These are phyloP conservation scores for Drosophila tani DNA, from an alignment of 1,140 invertebrate genomes.

Conservation along the genomic window DNA sequence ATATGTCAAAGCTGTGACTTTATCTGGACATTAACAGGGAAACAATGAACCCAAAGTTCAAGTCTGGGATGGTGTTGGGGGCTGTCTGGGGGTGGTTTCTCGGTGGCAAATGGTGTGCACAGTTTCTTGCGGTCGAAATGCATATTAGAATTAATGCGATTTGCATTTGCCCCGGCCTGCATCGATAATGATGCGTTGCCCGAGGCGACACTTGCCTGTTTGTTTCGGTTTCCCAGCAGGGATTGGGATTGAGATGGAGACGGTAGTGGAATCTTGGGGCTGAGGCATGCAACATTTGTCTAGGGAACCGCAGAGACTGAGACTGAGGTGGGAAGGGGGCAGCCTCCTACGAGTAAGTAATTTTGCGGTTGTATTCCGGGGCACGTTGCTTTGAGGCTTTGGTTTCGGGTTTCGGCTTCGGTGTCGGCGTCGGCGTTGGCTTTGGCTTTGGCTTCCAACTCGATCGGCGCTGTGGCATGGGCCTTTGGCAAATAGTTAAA, in stretches of 20 bases:
- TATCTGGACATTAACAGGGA: constrained; percentile 21
- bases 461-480: constrained; percentile 35
- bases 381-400: constrained; percentile 79
- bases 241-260: not conserved
- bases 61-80: constrained; percentile 11
- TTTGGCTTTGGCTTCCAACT: constrained; percentile 28
- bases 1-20: constrained; percentile 19
- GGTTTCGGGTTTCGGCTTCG: not conserved
- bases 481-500: constrained; percentile 51
- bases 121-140: constrained; percentile 69
- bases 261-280: not conserved
- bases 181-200: constrained; percentile 61
- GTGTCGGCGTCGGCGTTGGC: not conserved
- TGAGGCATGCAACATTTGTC: constrained; percentile 39
- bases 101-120: constrained; percentile 57
- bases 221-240: constrained; percentile 38
- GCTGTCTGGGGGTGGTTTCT: not conserved
- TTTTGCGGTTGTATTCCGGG: constrained; percentile 73
- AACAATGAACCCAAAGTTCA: constrained; percentile 37
- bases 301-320: constrained; percentile 54
- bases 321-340: not conserved
- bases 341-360: constrained; percentile 58
- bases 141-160: constrained; percentile 82
- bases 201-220: constrained; percentile 40
- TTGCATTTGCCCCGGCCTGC: constrained; percentile 62